Percentiles rank a stretch among this genome's conserved stretches.
These are phyloP conservation scores for Corvus hawaiiensis DNA, from an alignment of 2,113 vertebrate genomes.

Conservation along the genomic window DNA sequence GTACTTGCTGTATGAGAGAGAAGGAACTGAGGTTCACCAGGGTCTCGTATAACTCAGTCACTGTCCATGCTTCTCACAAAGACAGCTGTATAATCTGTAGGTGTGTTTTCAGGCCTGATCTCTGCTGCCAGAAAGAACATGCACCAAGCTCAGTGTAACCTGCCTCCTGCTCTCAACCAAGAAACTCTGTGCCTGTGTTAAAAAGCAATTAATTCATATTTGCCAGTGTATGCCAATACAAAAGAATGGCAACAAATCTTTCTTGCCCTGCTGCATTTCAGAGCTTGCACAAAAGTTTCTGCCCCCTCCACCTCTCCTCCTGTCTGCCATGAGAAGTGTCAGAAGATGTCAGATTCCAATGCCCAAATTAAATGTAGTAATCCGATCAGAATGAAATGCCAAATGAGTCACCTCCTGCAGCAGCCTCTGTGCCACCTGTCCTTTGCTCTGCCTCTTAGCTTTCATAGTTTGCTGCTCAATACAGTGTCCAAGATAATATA, in stretches of 20 bases:
- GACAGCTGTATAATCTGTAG: background rate
- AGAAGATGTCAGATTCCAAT: background rate
- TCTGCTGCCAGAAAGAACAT: background rate
- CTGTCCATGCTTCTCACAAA: background rate
- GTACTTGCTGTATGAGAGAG: background rate
- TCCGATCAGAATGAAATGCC: constrained; percentile 57
- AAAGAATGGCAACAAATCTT: background rate
- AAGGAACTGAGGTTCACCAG: background rate
- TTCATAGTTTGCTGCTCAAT: background rate
- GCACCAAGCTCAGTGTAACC: background rate
- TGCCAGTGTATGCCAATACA: background rate
- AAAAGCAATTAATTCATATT: background rate
- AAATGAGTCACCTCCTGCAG: constrained; percentile 59
- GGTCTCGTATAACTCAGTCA: background rate
- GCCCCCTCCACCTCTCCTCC: background rate
- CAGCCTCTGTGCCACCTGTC: constrained; percentile 32
- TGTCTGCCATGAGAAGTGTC: constrained; percentile 8
- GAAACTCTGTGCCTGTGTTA: background rate
- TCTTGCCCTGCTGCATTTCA: background rate
- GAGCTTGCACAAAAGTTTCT: background rate
- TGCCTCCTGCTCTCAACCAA: background rate
- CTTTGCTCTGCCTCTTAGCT: constrained; percentile 39
- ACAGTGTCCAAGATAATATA: constrained; percentile 3
- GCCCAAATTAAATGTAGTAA: constrained; percentile 56
- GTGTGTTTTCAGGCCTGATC: background rate